Evolutionary conservation across 2,797 vertebrate species (phyloP), one percentile per base, ranked within the genome.

Genomic region (Esox lucius): DNA sequence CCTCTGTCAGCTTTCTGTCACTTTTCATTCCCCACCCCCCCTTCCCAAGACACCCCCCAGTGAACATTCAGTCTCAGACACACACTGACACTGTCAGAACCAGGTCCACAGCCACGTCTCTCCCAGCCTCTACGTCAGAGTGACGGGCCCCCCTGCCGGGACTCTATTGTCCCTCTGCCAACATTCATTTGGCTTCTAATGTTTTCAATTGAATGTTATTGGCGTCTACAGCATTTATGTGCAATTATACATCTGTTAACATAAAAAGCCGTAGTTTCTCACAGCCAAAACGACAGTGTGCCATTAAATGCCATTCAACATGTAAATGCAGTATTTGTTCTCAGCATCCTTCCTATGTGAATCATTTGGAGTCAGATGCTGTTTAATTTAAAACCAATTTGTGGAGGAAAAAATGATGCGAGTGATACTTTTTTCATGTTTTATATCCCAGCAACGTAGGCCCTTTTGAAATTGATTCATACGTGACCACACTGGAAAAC

Each of bases 1-100:
- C 81, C 83, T 87, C 87, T 17, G 83, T 93, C 91, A 93, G 84
- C 83, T 89, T 82, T 85, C 87, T 92, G 91, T 93, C 92, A 92
- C 89, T 91, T 92, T 89, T 90, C 84, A 90, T 93, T 90, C 84
- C 42, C 85, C n/a, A n/a, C n/a, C n/a, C 86, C 79, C 79, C 76
- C 74, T 7, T 39, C 35, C 35, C 35, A 83, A 78, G 85, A 88
- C 86, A 91, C 85, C 91, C 90, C 83, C 81, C 82, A 86, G 85
- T 85, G 84, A 89, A 78, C 87, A 78, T 85, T 85, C 69, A 74
- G 78, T 86, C 72, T 53, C 61, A 16, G 11, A 26, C 62, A 39
- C 73, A 75, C 75, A 83, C 77, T 81, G 72, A 49, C 70, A 68
- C 68, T 71, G 75, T 46, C 64, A 66, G 74, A 70, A 71, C 68